Evolutionary conservation across 2,888 invertebrate genomes (phyloP), one percentile per base, ranked within the genome.

Genomic region (Drosophila longiperda): DNA sequence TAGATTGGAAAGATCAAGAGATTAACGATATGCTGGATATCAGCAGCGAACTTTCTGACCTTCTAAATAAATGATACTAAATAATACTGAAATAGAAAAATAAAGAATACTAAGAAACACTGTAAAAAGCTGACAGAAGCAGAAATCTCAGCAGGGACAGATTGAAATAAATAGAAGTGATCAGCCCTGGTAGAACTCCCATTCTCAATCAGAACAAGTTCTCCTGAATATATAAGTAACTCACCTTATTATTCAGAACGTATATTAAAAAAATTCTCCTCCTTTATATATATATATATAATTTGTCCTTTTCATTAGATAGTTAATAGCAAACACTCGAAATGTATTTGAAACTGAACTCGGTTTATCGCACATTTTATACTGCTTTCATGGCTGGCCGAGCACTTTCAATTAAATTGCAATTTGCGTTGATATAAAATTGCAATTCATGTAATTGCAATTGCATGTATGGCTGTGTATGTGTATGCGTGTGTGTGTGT

Each of bases 381-480:
- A 38, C 59, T 50, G 38, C 36, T 74, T 79, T 79, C 38, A 67
- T 71, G 48, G 64, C 62, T 49, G 42, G 34, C 40, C 49, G 20
- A 53, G 71, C 63, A 48, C 80, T 82, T 78, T 85, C 80, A 90
- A 91, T 89, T 91, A 90, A 86, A 82, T 78, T 79, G 74, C 78
- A 86, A 88, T 90, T 90, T 82, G 73, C 67, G 71, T 74, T 69
- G 73, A 73, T 59, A 85, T 85, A 66, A 78, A 87, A 88, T 71
- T 73, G 82, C 66, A 67, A 73, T 85, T 90, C 71, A 64, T 72
- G 71, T 75, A 55, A 63, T 64, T 50, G 55, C 52, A 26, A 64
- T 50, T 49, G 40, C 55, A 54, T 23, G 38, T 55, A 26, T 34
- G 40, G 11, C 6, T 15, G 26, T 45, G 33, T 26, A 29, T 17